Percentiles rank a stretch among this genome's conserved stretches.
Conservation (phyloP, 2,797 vertebrate genomes). For the Galaxias olidus region DNA sequence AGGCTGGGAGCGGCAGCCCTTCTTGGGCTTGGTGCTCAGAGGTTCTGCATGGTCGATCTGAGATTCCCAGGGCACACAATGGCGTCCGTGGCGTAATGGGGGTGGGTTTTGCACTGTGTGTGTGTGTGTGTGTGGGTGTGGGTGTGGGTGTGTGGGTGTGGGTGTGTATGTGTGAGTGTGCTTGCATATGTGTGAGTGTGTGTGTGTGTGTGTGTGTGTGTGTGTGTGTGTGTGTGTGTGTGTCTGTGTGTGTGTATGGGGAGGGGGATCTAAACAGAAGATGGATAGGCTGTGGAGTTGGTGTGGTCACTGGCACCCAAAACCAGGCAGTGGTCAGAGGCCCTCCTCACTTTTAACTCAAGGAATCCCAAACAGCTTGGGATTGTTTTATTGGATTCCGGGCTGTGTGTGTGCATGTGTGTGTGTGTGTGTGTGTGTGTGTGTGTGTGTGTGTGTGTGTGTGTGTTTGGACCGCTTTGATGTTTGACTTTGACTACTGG, state of each 20-base stretch:
- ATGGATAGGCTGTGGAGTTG: slow-evolving; percentile 52
- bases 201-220: background rate
- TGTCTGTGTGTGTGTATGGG: slow-evolving; percentile 16
- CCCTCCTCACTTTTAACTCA: slow-evolving; percentile 13
- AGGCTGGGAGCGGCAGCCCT: background rate
- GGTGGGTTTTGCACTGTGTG: slow-evolving; percentile 28
- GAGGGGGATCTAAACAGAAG: slow-evolving; percentile 40
- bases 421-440: too few species aligned
- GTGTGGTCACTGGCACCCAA: slow-evolving; percentile 15
- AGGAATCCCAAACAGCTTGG: slow-evolving; percentile 26
- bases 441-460: slow-evolving; percentile 5
- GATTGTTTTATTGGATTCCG: slow-evolving; percentile 41
- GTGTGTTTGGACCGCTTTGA: slow-evolving; percentile 32
- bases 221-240: slow-evolving; percentile 9
- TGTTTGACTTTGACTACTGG: slow-evolving; percentile 25
- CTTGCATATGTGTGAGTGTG: slow-evolving; percentile 5
- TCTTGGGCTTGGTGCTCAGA: slow-evolving; percentile 12
- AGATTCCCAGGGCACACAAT: slow-evolving; percentile 26
- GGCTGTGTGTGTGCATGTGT: slow-evolving; percentile 7
- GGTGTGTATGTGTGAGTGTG: slow-evolving; percentile 14
- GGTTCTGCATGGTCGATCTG: slow-evolving; percentile 48
- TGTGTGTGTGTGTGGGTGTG: background rate
- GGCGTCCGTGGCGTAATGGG: background rate
- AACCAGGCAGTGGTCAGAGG: slow-evolving; percentile 12
- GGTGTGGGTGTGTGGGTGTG: background rate